Percentiles rank a stretch among this genome's conserved stretches.
Conservation (phyloP, 2,888 invertebrate species). For the Heteromurus nitidus region DNA sequence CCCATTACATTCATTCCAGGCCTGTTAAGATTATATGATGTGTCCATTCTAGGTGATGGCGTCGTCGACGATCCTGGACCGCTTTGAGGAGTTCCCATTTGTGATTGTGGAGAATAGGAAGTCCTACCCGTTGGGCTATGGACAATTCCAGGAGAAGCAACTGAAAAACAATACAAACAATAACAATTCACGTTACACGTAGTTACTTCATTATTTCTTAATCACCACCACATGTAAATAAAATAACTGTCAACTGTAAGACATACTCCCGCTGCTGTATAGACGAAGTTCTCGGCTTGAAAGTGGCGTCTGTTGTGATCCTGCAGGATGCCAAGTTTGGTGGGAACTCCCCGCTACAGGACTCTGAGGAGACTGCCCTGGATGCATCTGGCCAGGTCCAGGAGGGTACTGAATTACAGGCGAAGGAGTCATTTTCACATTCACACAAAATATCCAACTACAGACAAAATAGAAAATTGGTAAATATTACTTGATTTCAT, state of each 20-base stretch:
- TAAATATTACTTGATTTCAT: background rate
- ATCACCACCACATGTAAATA: background rate
- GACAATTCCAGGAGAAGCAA: background rate
- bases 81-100: slow-evolving; percentile 27
- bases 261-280: slow-evolving; percentile 13
- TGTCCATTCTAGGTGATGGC: slow-evolving; percentile 31
- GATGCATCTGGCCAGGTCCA: slow-evolving; percentile 8
- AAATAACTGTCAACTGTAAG: background rate
- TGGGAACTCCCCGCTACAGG: background rate
- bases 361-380: slow-evolving; percentile 29
- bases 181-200: background rate
- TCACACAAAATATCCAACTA: background rate
- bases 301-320: slow-evolving; percentile 39
- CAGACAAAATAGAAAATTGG: background rate
- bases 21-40: slow-evolving; percentile 25
- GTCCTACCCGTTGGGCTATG: background rate
- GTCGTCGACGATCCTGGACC: background rate
- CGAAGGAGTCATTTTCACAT: slow-evolving; percentile 11
- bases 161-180: slow-evolving; percentile 2
- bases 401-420: slow-evolving; percentile 40
- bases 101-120: slow-evolving; percentile 17
- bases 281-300: slow-evolving; percentile 47
- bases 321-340: slow-evolving; percentile 14
- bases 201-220: background rate
- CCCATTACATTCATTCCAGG: background rate